Percentiles rank a stretch among this genome's conserved stretches.
phyloP scores from a whole-genome alignment of 2,888 invertebrate genomes.

The Amiota communis region DNA sequence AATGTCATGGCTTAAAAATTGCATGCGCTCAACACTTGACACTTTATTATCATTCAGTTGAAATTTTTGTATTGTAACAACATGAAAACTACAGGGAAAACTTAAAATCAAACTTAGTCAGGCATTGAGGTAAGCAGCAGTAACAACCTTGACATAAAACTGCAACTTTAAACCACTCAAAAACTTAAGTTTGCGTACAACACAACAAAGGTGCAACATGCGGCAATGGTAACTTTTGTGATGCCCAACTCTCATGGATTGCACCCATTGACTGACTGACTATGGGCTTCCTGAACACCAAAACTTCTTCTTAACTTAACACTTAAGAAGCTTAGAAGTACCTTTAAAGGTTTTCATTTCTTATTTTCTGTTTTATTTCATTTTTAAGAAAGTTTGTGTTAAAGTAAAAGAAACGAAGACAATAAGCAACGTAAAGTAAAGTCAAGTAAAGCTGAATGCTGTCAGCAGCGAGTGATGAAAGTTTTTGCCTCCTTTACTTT shows the following conservation, averaged over 20 bases:
- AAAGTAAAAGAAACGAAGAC: not conserved
- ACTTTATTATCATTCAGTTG: not conserved
- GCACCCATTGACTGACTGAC: no score
- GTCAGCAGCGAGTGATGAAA: conserved; percentile 21
- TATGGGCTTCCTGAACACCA: no score
- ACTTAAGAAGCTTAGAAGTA: not conserved
- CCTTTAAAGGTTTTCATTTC: conserved; percentile 7
- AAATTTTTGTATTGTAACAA: not conserved
- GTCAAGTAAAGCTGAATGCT: not conserved
- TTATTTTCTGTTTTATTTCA: no score
- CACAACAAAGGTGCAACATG: not conserved
- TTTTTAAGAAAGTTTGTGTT: not conserved
- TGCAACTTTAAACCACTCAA: conserved; percentile 22
- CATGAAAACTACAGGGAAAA: not conserved
- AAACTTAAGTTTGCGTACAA: not conserved
- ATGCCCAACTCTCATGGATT: no score
- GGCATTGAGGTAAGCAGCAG: not conserved
- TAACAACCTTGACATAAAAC: conserved; percentile 11
- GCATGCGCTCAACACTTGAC: conserved; percentile 11
- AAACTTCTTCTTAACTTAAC: not conserved
- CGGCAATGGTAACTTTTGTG: no score
- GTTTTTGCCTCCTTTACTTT: not conserved
- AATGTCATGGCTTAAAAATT: conserved; percentile 47
- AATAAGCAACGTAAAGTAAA: not conserved
- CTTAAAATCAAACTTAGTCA: not conserved